Evolutionary conservation across 2,888 invertebrate genomes (phyloP), one percentile per base, ranked within the genome.

Genomic region (Thymelicus acteon): DNA sequence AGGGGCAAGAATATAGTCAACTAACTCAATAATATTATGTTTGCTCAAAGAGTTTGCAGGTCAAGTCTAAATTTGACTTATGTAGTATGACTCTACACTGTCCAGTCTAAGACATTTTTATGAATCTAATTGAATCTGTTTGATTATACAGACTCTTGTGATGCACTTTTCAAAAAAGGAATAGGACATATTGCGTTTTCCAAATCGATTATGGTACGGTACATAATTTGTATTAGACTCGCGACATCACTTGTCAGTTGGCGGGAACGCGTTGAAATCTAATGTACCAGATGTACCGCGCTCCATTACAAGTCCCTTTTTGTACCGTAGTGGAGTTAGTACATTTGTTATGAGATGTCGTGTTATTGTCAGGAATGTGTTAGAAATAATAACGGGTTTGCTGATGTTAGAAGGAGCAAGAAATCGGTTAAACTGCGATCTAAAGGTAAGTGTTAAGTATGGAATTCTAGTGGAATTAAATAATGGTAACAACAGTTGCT

Each of bases 141-240:
- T 8, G 8, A 44, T 44, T 12, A 12, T 8, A 10, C 8, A 10
- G 44, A 44, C 12, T 8, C 8, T 44, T 52, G 7, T 52, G 19
- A 52, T 12, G 49, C 15, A 49, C 19, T 49, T 39, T 49, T 60
- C 67, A 52, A 67, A 60, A 61, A 68, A 61, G 61, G 60, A 61
- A 48, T 19, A 48, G 7, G 49, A 48, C 52, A 40, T 67, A 52
- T 19, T 67, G 40, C 67, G 67, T 67, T 60, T 52, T 60, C 40
- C 15, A 60, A 60, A 61, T 31, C 67, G 40, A 52, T 67, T 67
- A 67, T 61, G 67, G 67, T 40, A 52, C 24, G 24, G 44, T 31
- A 67, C 49, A 68, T 68, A 54, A 61, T 68, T 68, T 61, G 52
- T 67, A 67, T 67, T 67, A 8, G n/a, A 40, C 19, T 67, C 67